Conservation (phyloP, 1,140 invertebrate species). For the Melanaphis sacchari region DNA sequence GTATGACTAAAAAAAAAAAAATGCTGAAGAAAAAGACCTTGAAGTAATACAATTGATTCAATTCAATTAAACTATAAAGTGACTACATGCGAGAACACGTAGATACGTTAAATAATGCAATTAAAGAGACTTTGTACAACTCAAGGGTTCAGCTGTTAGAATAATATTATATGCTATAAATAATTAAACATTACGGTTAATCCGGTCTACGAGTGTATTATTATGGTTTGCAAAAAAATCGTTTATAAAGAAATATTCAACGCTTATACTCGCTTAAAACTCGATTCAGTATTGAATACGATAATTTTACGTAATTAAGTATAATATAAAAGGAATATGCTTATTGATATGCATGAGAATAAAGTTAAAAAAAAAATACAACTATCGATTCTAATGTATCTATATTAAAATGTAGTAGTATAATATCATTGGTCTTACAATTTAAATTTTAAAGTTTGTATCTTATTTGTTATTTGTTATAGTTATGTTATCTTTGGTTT, state of each 20-base stretch:
- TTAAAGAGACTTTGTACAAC: neutral
- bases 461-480: neutral
- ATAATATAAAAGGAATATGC: neutral
- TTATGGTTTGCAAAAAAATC: neutral
- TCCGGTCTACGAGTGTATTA: neutral
- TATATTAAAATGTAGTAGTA: neutral
- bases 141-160: neutral
- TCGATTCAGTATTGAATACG: neutral
- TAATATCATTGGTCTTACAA: neutral
- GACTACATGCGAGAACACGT: neutral
- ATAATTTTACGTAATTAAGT: neutral
- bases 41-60: slow-evolving; percentile 45
- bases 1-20: neutral
- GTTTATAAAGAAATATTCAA: too few relatives aligned
- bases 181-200: neutral
- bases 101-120: slow-evolving; percentile 15
- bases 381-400: neutral
- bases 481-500: neutral
- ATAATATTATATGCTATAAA: neutral
- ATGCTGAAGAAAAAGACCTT: neutral
- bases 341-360: neutral
- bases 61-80: slow-evolving; percentile 51
- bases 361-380: neutral
- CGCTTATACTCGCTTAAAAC: too few relatives aligned
- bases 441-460: neutral